These are phyloP conservation scores for Drosophila sp. DNA, from an alignment of 1,140 invertebrate genomes.

Conservation along the genomic window DNA sequence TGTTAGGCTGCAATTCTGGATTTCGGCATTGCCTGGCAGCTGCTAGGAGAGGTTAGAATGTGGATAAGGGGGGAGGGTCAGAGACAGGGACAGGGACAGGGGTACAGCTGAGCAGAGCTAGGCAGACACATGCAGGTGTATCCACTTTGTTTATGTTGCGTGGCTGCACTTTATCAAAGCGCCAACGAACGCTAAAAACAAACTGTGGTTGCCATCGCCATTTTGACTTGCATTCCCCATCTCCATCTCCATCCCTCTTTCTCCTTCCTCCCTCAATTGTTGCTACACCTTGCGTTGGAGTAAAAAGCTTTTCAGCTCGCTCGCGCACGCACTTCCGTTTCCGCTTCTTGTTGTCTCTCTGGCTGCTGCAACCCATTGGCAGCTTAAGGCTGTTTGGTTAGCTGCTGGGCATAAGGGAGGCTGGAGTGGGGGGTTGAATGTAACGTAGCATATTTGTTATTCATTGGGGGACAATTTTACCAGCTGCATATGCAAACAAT, in stretches of 20 bases:
- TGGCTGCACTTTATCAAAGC: conserved; percentile 79
- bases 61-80: no score
- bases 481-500: conserved; percentile 80
- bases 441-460: conserved; percentile 55
- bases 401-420: conserved; percentile 5
- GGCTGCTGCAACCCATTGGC: conserved; percentile 27
- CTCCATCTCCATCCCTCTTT: not conserved
- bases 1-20: not conserved
- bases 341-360: conserved; percentile 64
- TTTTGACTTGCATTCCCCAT: conserved; percentile 60
- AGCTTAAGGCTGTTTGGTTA: conserved; percentile 59
- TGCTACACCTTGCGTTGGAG: conserved; percentile 46
- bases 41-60: not conserved
- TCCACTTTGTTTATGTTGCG: conserved; percentile 77
- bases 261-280: not conserved
- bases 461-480: conserved; percentile 69
- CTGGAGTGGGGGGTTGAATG: not conserved
- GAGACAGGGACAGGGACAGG: not conserved
- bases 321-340: conserved; percentile 69
- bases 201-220: conserved; percentile 68
- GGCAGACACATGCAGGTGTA: conserved; percentile 32
- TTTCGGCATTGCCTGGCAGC: conserved; percentile 14
- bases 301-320: conserved; percentile 64
- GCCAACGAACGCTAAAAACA: conserved; percentile 63
- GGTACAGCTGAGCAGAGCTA: not conserved